Evolutionary conservation across 1,140 invertebrate species (phyloP), one percentile per base, ranked within the genome.

Genomic region (Scaptodrosophila lebanonensis): DNA sequence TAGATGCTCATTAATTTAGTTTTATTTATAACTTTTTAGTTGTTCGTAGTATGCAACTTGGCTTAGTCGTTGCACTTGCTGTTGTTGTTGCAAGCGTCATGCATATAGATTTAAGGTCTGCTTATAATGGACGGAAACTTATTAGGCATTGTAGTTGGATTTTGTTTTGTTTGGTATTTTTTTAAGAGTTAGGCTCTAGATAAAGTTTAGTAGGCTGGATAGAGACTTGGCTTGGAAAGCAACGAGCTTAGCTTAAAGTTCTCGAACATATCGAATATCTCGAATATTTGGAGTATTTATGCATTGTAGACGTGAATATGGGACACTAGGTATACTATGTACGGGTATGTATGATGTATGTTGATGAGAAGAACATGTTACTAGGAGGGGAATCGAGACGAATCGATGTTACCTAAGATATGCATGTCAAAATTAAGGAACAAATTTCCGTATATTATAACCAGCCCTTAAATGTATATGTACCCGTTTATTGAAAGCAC

Each of bases 121-220:
- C 67, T 86, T 86, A 86, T 86, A 86, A 86, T 86, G 84, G 84
- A 86, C 84, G 84, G 84, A 86, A 85, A 86, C 77, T 85, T 85
- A 85, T 86, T 76, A 83, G 82, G 83, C 75, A 82, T 83, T 79
- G 50, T 83, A 59, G 32, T 66, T 49, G 47, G 39, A 49, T 29
- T 68, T 60, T 57, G 50, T 66, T 38, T 53, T 60, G 53, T 58
- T 67, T 67, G 77, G 50, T 57, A 48, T 76, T 69, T 38, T 57
- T 48, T 36, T 39, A 32, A 40, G 35, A 22, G 38, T 42, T 12
- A n/a, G 32, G 51, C n/a, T 35, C 36, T 43, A 39, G 47, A 17
- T 43, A 62, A 36, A 43, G 32, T 32, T 49, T 42, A 50, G 51
- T 43, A 29, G 54, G 49, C 33, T 50, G 49, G 40, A 39, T 54